Percentiles rank a stretch among this genome's conserved stretches.
Evolutionary conservation across 2,797 vertebrate genomes (phyloP).

Genomic region (Premnoplex brunnescens): DNA sequence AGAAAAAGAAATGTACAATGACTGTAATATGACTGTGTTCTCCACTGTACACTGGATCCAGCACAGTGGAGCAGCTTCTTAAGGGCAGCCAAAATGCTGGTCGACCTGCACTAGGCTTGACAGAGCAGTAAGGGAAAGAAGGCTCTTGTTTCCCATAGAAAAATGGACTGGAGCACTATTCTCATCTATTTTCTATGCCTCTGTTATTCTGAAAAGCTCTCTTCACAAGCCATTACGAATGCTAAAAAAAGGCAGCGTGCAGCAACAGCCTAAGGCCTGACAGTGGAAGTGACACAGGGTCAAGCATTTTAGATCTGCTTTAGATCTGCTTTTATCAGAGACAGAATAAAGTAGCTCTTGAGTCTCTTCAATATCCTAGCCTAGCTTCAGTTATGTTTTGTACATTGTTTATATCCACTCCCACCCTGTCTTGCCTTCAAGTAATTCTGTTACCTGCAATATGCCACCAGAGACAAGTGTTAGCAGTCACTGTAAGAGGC

Average conservation of each 20-base stretch:
- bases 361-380: not conserved
- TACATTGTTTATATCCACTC: not conserved
- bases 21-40: not conserved
- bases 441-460: not conserved
- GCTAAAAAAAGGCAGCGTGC: not conserved
- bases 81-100: not conserved
- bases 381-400: not conserved
- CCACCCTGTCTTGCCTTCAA: not conserved
- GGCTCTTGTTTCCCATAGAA: not conserved
- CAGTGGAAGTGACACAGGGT: not conserved
- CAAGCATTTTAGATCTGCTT: conserved; percentile 9
- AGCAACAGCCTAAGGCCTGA: not conserved
- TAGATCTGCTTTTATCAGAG: not conserved
- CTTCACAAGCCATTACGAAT: not conserved
- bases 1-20: not conserved
- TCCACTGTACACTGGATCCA: not conserved
- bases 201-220: conserved; percentile 1
- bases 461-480: not conserved
- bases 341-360: not conserved
- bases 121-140: not conserved
- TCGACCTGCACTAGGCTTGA: not conserved
- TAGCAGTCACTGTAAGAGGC: not conserved
- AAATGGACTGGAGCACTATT: not conserved
- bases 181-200: not conserved
- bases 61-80: not conserved